Evolutionary conservation across 2,888 invertebrate species (phyloP).

Genomic region (Chrysopilus asiliformis): DNA sequence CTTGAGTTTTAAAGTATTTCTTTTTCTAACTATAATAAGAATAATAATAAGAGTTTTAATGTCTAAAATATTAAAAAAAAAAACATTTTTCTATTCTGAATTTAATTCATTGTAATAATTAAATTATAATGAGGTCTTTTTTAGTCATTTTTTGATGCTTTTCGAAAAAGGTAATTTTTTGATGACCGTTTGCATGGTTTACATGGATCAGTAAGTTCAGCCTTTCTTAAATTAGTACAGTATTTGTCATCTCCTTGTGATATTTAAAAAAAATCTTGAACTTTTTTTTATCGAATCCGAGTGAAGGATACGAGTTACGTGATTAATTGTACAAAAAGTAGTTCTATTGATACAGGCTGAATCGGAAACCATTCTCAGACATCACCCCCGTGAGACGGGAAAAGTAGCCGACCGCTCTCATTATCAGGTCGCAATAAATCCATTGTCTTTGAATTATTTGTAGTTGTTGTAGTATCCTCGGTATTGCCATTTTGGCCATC

Average conservation of each 20-base stretch:
- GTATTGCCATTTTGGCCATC: conserved; percentile 18
- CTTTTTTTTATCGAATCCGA: background rate
- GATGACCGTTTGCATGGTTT: no score
- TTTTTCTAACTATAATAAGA: no score
- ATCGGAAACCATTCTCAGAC: conserved; percentile 17
- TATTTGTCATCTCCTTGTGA: background rate
- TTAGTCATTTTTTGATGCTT: no score
- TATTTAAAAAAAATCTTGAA: no score
- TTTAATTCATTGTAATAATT: no score
- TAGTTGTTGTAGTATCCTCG: conserved; percentile 13
- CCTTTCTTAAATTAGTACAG: background rate
- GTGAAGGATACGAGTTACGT: background rate
- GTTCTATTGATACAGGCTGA: conserved; percentile 12
- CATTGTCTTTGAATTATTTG: conserved; percentile 18
- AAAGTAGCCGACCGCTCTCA: conserved; percentile 9
- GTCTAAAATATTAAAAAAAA: no score
- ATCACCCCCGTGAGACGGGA: conserved; percentile 10
- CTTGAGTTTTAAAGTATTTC: no score
- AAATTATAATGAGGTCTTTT: no score
- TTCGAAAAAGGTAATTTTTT: no score
- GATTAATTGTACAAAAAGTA: conserved; percentile 4
- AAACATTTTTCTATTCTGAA: no score
- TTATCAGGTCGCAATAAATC: conserved; percentile 23
- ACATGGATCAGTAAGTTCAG: background rate
- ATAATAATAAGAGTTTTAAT: no score